Conservation (phyloP, 2,888 invertebrate species). For the Ophioninae sp. region DNA sequence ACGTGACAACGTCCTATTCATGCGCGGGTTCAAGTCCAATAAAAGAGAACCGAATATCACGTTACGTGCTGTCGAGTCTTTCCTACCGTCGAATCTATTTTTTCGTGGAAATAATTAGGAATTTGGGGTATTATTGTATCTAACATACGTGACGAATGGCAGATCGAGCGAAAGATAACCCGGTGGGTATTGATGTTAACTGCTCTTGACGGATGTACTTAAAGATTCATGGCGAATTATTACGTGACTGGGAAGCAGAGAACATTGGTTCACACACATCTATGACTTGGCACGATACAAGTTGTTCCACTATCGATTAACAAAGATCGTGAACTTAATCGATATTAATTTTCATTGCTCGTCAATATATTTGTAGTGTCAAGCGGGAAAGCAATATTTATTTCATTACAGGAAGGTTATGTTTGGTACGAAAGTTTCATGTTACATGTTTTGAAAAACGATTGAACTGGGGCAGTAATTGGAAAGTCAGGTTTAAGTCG, state of each 20-base stretch:
- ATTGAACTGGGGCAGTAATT: no score
- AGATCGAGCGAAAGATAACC: constrained; percentile 8
- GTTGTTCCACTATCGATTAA: background rate
- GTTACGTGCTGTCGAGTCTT: no score
- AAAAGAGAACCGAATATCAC: background rate
- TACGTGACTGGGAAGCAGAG: constrained; percentile 2
- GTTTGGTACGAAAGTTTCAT: no score
- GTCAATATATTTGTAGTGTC: no score
- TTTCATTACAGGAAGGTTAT: no score
- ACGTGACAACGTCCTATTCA: background rate
- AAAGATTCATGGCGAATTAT: constrained; percentile 31
- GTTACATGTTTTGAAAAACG: no score
- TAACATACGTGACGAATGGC: background rate
- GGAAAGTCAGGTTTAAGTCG: no score
- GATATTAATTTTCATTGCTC: no score
- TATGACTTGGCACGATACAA: background rate
- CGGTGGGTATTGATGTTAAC: constrained; percentile 1
- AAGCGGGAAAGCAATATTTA: no score
- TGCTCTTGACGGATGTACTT: constrained; percentile 22
- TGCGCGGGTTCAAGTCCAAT: background rate
- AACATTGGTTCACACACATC: background rate
- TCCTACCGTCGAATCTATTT: no score
- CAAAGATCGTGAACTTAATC: no score
- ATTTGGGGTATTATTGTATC: constrained; percentile 1
- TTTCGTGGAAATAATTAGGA: no score